Evolutionary conservation across 2,888 invertebrate genomes (phyloP), one percentile per base, ranked within the genome.

Genomic region (Drosophila neonasuta): DNA sequence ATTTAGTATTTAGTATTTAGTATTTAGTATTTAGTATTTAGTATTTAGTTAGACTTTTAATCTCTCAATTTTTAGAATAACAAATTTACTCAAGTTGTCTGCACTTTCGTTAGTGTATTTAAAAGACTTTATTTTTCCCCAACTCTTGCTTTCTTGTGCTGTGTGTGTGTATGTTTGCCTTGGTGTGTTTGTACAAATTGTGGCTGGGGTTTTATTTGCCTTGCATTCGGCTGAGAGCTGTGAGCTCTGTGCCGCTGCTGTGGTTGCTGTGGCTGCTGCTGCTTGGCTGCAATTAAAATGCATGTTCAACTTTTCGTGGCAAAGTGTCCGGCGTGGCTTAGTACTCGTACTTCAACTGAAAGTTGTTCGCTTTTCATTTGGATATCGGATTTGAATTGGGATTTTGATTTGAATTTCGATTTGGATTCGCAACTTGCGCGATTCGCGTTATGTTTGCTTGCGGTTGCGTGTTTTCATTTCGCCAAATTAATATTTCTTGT

Each of bases 401-500:
- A 42, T 34, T 60, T 30, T 15, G 29, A 15, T 13, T 36, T 30
- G 30, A 24, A 24, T 24, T 24, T 20, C 4, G 2, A 29, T 61
- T 39, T 36, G 15, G n/a, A n/a, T n/a, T 29, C 24, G 24, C 24
- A 24, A 24, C 6, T 24, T 6, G 24, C 24, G 24, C 24, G 24
- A 24, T 24, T 24, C 34, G 15, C 13, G 11, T 50, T 36, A 15
- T 30, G 42, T 49, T 44, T 42, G 20, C 39, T 46, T 62, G 42
- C n/a, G n/a, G 30, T 70, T 64, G 65, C 67, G 71, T 80, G 75
- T 68, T 70, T 80, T 66, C 55, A 63, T 49, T 41, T 41, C 71
- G 65, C 48, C 63, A 81, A 85, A 86, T 80, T 80, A 74, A 81
- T 81, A 85, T 81, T 82, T 82, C 83, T 77, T 77, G 86, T 85